phyloP scores from a whole-genome alignment of 2,113 vertebrate species.

The Cnemophilus loriae region DNA sequence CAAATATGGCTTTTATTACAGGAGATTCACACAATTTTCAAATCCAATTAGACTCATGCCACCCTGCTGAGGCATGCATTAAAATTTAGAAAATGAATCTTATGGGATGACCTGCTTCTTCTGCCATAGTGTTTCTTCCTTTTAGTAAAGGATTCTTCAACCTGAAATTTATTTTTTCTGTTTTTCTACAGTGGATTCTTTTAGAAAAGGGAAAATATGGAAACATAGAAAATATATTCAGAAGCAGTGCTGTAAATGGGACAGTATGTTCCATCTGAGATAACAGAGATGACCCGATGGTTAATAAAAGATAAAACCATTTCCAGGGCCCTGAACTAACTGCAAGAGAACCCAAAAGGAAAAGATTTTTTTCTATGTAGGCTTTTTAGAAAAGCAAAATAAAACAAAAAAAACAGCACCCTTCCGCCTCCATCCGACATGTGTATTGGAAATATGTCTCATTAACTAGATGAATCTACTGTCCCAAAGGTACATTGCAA shows the following conservation, averaged over 20 bases:
- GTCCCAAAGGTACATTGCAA: not conserved
- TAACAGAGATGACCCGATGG: not conserved
- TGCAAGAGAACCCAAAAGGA: not conserved
- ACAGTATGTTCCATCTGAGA: not conserved
- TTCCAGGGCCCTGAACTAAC: not conserved
- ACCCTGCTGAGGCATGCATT: not conserved
- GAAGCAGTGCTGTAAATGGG: not conserved
- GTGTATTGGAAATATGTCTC: not conserved
- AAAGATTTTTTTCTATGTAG: not conserved
- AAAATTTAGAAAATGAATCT: not conserved
- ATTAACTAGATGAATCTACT: not conserved
- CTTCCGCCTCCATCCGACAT: not conserved
- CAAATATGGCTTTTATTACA: constrained; percentile 29
- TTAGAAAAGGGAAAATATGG: not conserved
- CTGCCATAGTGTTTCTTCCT: not conserved
- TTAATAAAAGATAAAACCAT: not conserved
- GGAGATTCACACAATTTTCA: constrained; percentile 10
- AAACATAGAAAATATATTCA: not conserved
- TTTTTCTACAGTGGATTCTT: not conserved
- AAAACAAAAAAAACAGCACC: not conserved
- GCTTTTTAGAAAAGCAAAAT: not conserved
- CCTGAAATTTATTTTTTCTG: not conserved
- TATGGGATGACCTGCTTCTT: not conserved
- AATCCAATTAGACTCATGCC: constrained; percentile 2
- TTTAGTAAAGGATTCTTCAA: not conserved